Evolutionary conservation across 2,888 invertebrate genomes (phyloP), one percentile per base, ranked within the genome.

Genomic region (Acanthococcus lagerstroemiae): DNA sequence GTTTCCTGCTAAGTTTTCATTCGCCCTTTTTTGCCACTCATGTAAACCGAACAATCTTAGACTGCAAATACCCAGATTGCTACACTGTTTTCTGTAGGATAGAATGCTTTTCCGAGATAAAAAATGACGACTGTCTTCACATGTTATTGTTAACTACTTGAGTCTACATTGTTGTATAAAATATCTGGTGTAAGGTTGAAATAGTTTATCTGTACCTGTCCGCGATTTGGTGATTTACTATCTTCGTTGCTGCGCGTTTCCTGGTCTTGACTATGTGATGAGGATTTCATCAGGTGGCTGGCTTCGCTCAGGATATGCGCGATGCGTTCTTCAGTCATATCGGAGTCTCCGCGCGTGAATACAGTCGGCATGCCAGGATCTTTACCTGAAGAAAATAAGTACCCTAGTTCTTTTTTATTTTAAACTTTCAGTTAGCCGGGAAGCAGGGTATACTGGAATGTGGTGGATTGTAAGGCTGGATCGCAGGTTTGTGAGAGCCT

Each of bases 221-320:
- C 72, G 67, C 74, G 74, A 67, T 73, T 73, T 19, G 86, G 86
- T 27, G 90, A 90, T 73, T 88, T 87, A 70, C 90, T 90, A 74
- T 88, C 87, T 56, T 87, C 88, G 72, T 87, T 87, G 75, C 87
- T 87, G 73, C 86, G 85, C 46, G 86, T 86, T 70, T 83, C 82
- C 68, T 80, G 77, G 70, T 82, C 81, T 67, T 80, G 78, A 65
- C 68, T 70, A 24, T 57, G 68, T 4, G 50, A 21, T 25, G 55
- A 24, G 25, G 71, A 71, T 78, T 90, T 88, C 84, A 95, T 91
- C 74, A 93, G 83, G 72, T 90, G 89, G 61, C 91, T 90, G 22
- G 95, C 94, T 75, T 96, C 95, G 74, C 83, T 90, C 67, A 96
- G 83, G 75, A 96, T 95, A 77, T 94, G 94, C 56, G 88, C 90